phyloP scores from a whole-genome alignment of 2,888 invertebrate species.

The Loripinus fragilis region DNA sequence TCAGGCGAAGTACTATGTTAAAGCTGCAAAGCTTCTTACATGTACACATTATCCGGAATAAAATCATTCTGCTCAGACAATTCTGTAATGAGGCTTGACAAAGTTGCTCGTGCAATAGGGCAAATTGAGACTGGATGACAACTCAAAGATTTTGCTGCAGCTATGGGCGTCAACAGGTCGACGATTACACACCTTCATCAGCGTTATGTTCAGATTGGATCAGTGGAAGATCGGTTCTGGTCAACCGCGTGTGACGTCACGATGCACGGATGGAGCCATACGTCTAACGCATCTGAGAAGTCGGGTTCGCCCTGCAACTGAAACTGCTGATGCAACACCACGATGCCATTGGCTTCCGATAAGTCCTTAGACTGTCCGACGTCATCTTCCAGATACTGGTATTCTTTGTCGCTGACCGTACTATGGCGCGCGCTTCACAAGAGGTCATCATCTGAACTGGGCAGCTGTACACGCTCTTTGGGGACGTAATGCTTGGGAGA shows the following conservation, averaged over 20 bases:
- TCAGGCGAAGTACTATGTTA: too few species aligned
- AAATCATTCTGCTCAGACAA: neutral
- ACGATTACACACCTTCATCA: neutral
- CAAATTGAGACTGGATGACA: conserved; percentile 20
- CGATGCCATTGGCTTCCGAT: neutral
- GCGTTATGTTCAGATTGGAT: conserved; percentile 3
- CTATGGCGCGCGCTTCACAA: neutral
- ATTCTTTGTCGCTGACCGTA: neutral
- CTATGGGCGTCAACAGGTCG: conserved; percentile 5
- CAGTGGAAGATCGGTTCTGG: conserved; percentile 3
- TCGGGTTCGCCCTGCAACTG: neutral
- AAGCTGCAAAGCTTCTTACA: too few species aligned
- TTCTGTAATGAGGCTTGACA: too few species aligned
- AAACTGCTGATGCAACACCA: neutral
- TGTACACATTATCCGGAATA: neutral
- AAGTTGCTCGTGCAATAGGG: neutral
- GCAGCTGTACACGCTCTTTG: neutral
- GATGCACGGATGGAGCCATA: neutral
- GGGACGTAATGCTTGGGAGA: neutral
- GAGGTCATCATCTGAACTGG: conserved; percentile 3
- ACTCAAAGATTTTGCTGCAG: conserved; percentile 4
- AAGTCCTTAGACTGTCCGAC: conserved; percentile 11
- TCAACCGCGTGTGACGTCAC: neutral
- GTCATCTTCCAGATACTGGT: neutral
- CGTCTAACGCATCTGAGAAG: neutral